A percentile compares a stretch with the other conserved stretches of the same genome.
Evolutionary conservation across 2,113 vertebrate genomes (phyloP).

Genomic region (Xyrauchen texanus): DNA sequence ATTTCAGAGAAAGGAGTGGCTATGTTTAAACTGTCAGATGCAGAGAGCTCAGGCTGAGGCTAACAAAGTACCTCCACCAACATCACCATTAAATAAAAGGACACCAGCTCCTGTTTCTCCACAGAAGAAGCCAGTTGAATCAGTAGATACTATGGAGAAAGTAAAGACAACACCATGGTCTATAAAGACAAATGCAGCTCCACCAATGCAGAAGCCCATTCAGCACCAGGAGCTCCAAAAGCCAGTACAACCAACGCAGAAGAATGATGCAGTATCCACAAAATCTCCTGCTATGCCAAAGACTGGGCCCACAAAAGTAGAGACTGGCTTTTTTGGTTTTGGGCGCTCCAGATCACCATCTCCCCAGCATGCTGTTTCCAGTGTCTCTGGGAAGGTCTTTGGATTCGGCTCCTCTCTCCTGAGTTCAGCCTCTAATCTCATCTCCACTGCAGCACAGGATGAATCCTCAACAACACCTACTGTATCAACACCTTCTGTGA

Average conservation of each 20-base stretch:
- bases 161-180: no score
- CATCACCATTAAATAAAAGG: not conserved
- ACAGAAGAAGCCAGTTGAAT: constrained; percentile 22
- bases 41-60: constrained; percentile 72
- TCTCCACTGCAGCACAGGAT: constrained; percentile 72
- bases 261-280: not conserved
- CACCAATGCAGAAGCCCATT: no score
- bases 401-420: constrained; percentile 70
- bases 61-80: constrained; percentile 55
- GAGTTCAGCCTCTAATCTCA: constrained; percentile 75
- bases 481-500: constrained; percentile 59
- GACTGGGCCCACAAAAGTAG: constrained; percentile 67
- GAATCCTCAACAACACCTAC: constrained; percentile 60
- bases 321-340: constrained; percentile 77
- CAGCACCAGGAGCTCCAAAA: not conserved
- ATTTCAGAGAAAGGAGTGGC: constrained; percentile 81
- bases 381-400: constrained; percentile 75
- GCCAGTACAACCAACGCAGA: not conserved
- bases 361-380: constrained; percentile 46
- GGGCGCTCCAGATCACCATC: constrained; percentile 56
- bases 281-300: constrained; percentile 55
- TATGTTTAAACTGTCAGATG: constrained; percentile 88
- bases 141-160: constrained; percentile 54
- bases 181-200: no score
- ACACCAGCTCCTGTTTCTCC: not conserved